Evolutionary conservation across 2,113 vertebrate genomes (phyloP).

Genomic region (Rattus rattus): DNA sequence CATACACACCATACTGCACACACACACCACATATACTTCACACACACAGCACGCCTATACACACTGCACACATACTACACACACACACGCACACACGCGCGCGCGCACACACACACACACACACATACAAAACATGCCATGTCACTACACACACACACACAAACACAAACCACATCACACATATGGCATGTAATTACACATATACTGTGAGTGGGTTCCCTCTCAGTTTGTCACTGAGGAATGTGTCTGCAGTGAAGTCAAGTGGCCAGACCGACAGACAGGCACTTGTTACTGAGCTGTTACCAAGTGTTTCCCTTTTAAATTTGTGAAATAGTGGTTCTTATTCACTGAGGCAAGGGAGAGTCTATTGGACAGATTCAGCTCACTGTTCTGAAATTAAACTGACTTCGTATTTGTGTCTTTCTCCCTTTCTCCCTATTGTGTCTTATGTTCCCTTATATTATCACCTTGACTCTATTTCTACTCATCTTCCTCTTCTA

Average conservation of each 20-base stretch:
- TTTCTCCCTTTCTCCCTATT: no score
- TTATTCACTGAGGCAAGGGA: conserved; percentile 31
- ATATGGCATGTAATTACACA: not conserved
- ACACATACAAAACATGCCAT: not conserved
- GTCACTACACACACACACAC: not conserved
- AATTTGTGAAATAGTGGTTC: conserved; percentile 26
- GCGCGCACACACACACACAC: not conserved
- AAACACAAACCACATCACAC: not conserved
- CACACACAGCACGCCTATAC: not conserved
- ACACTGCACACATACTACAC: not conserved
- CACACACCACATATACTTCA: not conserved
- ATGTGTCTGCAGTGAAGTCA: not conserved
- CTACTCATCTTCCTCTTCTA: not conserved
- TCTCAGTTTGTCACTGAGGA: not conserved
- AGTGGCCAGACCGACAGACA: not conserved
- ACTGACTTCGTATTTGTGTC: not conserved
- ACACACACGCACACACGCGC: not conserved
- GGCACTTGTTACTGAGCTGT: not conserved
- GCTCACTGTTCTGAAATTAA: conserved; percentile 63
- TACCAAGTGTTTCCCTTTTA: conserved; percentile 40
- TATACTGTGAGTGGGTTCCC: not conserved
- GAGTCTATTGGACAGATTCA: conserved; percentile 49
- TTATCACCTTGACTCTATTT: not conserved
- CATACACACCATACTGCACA: not conserved
- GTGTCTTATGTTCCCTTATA: not conserved